Evolutionary conservation across 2,797 vertebrate genomes (phyloP).

Genomic region (Cyprinodon diabolis): DNA sequence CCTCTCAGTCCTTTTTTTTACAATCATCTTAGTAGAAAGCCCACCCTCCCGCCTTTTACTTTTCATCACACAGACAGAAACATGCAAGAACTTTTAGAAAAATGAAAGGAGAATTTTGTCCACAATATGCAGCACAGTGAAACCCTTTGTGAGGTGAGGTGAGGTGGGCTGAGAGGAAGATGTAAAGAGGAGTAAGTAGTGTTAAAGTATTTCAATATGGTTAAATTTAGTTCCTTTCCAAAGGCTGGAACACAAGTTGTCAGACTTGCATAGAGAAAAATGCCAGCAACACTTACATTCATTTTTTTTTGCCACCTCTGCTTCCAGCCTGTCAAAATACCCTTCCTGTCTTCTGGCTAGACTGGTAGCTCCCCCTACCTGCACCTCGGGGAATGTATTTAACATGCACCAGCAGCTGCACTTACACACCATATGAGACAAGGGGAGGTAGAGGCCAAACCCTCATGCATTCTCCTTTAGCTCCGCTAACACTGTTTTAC

Average conservation of each 20-base stretch:
- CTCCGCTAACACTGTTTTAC: constrained; percentile 54
- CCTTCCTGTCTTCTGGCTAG: constrained; percentile 36
- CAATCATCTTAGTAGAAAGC: constrained; percentile 67
- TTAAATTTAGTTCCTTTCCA: constrained; percentile 40
- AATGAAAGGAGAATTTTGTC: constrained; percentile 48
- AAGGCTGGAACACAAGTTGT: constrained; percentile 67
- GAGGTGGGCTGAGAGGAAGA: constrained; percentile 53
- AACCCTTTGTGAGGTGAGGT: constrained; percentile 51
- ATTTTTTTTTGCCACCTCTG: constrained; percentile 28
- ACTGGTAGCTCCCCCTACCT: constrained; percentile 33
- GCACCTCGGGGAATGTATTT: constrained; percentile 75
- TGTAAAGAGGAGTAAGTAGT: constrained; percentile 62
- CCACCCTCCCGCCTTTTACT: constrained; percentile 51
- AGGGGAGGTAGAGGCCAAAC: constrained; percentile 61
- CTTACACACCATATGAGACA: constrained; percentile 70
- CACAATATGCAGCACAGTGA: constrained; percentile 67
- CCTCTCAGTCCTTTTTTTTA: constrained; percentile 57
- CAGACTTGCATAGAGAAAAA: constrained; percentile 69
- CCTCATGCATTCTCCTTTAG: constrained; percentile 55
- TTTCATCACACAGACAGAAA: constrained; percentile 59
- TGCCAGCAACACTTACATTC: constrained; percentile 74
- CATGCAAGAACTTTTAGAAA: constrained; percentile 41
- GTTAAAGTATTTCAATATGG: constrained; percentile 49
- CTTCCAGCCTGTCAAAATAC: constrained; percentile 33
- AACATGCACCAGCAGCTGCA: constrained; percentile 62